Evolutionary conservation across 2,888 invertebrate genomes (phyloP).

Genomic region (Chaitophorus viminalis): DNA sequence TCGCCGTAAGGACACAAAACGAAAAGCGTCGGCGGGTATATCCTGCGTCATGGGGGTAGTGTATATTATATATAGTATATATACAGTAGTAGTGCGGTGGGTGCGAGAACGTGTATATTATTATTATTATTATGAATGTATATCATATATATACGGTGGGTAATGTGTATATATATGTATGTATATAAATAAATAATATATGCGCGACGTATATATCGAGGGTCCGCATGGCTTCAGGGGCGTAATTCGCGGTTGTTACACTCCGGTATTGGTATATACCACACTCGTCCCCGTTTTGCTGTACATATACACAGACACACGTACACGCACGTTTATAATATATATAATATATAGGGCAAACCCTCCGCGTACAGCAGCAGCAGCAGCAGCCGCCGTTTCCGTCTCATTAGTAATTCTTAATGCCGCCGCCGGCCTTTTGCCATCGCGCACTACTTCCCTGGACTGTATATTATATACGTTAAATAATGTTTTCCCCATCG

Average conservation of each 20-base stretch:
- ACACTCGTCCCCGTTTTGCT: not conserved
- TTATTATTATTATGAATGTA: constrained; percentile 38
- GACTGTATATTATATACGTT: no score
- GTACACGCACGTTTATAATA: not conserved
- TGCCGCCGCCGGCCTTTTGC: constrained; percentile 46
- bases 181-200: not conserved
- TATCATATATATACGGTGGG: constrained; percentile 23
- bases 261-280: constrained; percentile 37
- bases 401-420: constrained; percentile 61
- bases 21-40: constrained; percentile 46
- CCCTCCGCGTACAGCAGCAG: constrained; percentile 26
- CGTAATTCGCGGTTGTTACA: constrained; percentile 60
- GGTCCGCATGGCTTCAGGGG: constrained; percentile 48
- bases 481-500: not conserved
- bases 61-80: no score
- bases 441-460: not conserved
- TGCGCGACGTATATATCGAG: constrained; percentile 6
- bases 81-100: constrained; percentile 8
- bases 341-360: constrained; percentile 21
- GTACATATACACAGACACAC: not conserved
- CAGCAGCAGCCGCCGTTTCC: constrained; percentile 54
- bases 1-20: constrained; percentile 30
- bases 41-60: constrained; percentile 14
- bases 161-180: not conserved
- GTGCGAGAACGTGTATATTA: constrained; percentile 50